Evolutionary conservation across 2,113 vertebrate genomes (phyloP), one percentile per base, ranked within the genome.

Genomic region (Balaenoptera acutorostrata): DNA sequence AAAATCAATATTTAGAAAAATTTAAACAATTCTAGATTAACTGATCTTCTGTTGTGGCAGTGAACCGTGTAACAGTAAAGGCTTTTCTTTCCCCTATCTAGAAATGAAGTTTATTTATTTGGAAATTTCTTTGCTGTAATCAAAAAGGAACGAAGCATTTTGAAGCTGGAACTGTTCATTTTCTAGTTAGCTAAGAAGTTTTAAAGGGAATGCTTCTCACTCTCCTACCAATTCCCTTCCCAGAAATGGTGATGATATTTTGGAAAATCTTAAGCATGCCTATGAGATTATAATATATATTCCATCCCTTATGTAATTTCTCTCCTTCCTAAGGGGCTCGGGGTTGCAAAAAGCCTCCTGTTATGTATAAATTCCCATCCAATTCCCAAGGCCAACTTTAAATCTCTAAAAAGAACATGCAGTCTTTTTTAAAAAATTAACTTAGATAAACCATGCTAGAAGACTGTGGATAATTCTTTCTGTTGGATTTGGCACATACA

Each of bases 31-130:
- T 89, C 23, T 72, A 80, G 6, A 64, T 90, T 90, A 93, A 85
- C 29, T 90, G 25, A 95, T 21, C 14, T 87, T 85, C 41, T 87
- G 25, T 88, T 78, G 25, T 49, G 88, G 20, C 39, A 92, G 55
- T 81, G 52, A 95, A 46, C 1, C 63, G 69, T 84, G 9, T 36
- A 74, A 88, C 1, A 39, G 23, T 66, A 66, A 63, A 49, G 18
- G 1, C 1, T 20, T 71, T 64, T 64, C 55, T 63, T 86, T 71
- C 12, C 57, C 1, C 27, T 44, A 20, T 88, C 36, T 92, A 88
- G 80, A 95, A 87, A 95, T 49, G 52, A 71, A 59, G 10, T 90
- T 90, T 95, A 75, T 84, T 63, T 88, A 49, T 95, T 97, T 95
- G 63, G 72, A 85, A 95, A 87, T 75, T 96, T 96, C 21, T 93